Evolutionary conservation across 1,140 invertebrate species (phyloP), one percentile per base, ranked within the genome.

Genomic region (Chlorops oryzae): DNA sequence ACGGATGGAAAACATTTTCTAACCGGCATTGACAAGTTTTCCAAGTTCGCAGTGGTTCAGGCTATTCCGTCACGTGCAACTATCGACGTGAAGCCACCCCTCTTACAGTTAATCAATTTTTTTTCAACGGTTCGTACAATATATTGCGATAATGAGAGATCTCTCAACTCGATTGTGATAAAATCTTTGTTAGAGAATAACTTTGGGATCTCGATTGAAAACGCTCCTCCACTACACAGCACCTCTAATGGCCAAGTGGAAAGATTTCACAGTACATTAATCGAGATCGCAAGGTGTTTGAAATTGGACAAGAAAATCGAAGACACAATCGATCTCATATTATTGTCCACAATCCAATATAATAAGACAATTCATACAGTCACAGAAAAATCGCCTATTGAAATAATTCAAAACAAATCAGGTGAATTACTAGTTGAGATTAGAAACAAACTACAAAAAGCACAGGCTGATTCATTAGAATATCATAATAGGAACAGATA

Each of bases 221-320:
- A 45, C 27, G 25, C 46, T n/a, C n/a, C n/a, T n/a, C n/a, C 34
- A 38, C 34, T 47, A 13, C 46, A 47, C n/a, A 47, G 34, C 21
- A 47, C 46, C 5, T 47, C 46, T n/a, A 47, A 47, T 25, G 46
- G 46, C 6, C 44, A 46, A 20, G 45, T 39, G 18, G 46, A 47
- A 39, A 20, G 34, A 38, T 21, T 39, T 4, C 46, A 38, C 20
- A 47, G 35, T 22, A 35, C n/a, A 2, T 32, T 46, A 20, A 5
- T 13, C 2, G 35, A 47, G 39, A 39, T 47, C 21, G 35, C 34
- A 15, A 13, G 46, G 5, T 38, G 35, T 25, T 20, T 47, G 13
- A 47, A 39, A 34, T 7, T 15, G 3, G 35, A 47, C 15, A 47
- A 20, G 27, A 3, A 3, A 24, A 25, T 47, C 12, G n/a, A 47